Conservation (phyloP, 2,888 invertebrate genomes). For the Troilus luridus region DNA sequence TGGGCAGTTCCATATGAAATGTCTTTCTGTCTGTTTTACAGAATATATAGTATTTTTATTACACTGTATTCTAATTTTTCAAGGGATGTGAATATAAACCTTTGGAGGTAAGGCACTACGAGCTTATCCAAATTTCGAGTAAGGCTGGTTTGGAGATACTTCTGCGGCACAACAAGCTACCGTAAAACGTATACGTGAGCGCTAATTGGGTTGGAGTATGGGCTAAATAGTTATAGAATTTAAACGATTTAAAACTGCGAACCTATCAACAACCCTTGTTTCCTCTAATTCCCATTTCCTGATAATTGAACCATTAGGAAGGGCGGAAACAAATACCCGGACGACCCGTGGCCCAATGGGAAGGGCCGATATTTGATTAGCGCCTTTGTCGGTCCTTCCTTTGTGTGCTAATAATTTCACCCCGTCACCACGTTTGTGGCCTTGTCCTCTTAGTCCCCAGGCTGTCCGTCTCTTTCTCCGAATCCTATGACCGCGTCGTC, state of each 20-base stretch:
- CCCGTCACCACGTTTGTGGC: not conserved
- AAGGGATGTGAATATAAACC: too few relatives aligned
- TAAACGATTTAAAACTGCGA: not conserved
- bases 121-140: too few relatives aligned
- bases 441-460: not conserved
- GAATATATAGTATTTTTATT: too few relatives aligned
- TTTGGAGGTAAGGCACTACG: too few relatives aligned
- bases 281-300: not conserved
- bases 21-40: too few relatives aligned
- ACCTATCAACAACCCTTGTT: not conserved
- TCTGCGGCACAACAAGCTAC: too few relatives aligned
- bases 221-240: not conserved
- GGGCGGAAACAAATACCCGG: not conserved
- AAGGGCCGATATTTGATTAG: constrained; percentile 15
- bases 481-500: not conserved
- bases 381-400: not conserved
- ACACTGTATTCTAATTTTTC: too few relatives aligned
- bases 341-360: not conserved
- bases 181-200: not conserved
- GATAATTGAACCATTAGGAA: not conserved
- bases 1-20: too few relatives aligned
- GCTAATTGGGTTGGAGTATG: not conserved
- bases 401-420: not conserved
- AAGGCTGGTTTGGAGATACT: too few relatives aligned
- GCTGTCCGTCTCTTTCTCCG: not conserved